These are phyloP conservation scores for Caenorhabditis panamensis DNA, from an alignment of 2,888 invertebrate species.

Conservation along the genomic window DNA sequence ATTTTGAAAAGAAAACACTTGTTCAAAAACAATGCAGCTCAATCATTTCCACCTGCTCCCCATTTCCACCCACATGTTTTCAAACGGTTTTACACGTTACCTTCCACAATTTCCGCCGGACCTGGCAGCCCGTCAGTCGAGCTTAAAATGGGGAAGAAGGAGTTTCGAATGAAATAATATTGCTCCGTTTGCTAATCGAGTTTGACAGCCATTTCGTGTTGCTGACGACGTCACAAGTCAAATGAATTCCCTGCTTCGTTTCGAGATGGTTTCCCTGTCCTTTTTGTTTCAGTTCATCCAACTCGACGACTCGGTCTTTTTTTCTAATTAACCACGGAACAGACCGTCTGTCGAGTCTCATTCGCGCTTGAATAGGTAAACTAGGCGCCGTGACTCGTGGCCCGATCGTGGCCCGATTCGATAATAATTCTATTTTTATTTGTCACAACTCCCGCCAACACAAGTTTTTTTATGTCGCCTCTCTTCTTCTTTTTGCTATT, in stretches of 20 bases:
- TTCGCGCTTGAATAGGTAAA: conserved; percentile 55
- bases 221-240: conserved; percentile 35
- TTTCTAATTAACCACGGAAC: conserved; percentile 26
- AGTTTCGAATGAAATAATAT: conserved; percentile 38
- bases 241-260: conserved; percentile 22
- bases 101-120: background rate
- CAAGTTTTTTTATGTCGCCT: conserved; percentile 38
- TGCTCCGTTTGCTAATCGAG: conserved; percentile 26
- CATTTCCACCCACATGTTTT: background rate
- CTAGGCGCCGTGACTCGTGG: conserved; percentile 30
- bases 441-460: conserved; percentile 30
- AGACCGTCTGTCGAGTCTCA: background rate
- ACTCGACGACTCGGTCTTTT: too few relatives aligned
- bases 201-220: conserved; percentile 39
- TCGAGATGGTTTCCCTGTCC: conserved; percentile 9
- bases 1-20: background rate
- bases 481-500: conserved; percentile 31
- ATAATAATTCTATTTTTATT: conserved; percentile 61
- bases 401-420: conserved; percentile 18
- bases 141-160: background rate
- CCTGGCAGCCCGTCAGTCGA: background rate
- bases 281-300: background rate
- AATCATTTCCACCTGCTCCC: conserved; percentile 4
- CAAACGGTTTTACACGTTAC: background rate
- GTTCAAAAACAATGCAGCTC: conserved; percentile 31